Percentiles rank a stretch among this genome's conserved stretches.
Evolutionary conservation across 2,113 vertebrate genomes (phyloP).

Genomic region (Pithys albifrons): DNA sequence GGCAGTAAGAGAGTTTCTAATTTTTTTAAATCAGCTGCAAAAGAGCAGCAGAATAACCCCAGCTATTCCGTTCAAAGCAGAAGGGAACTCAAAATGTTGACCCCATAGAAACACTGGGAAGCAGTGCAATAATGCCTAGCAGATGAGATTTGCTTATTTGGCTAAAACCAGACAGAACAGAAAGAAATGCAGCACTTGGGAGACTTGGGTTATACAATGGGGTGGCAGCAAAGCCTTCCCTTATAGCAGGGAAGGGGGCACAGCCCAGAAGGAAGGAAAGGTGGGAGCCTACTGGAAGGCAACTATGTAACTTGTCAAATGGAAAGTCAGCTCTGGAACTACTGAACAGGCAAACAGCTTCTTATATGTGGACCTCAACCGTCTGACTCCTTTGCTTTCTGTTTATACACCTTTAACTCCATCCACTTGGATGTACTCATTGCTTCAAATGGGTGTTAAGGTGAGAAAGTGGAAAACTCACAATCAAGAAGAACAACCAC

Average conservation of each 20-base stretch:
- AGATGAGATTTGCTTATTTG: not conserved
- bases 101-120: not conserved
- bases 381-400: not conserved
- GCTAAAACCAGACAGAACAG: slow-evolving; percentile 19
- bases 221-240: not conserved
- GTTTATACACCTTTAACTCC: not conserved
- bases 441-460: rapidly evolving
- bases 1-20: not conserved
- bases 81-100: slow-evolving; percentile 11
- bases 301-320: not conserved
- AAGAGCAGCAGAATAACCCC: slow-evolving; percentile 25
- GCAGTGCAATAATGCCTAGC: not conserved
- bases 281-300: not conserved
- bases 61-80: slow-evolving; percentile 17
- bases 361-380: not conserved
- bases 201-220: not conserved
- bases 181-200: not conserved
- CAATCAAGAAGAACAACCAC: not conserved
- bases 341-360: not conserved
- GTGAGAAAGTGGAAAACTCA: not conserved
- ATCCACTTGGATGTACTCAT: not conserved
- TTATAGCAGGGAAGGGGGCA: not conserved
- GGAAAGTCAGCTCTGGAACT: not conserved
- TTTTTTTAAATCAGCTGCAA: not conserved
- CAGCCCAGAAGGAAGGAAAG: not conserved